Base-by-base conservation (phyloP, 1,140 invertebrate species). In the Zaprionus lachaisei region DNA sequence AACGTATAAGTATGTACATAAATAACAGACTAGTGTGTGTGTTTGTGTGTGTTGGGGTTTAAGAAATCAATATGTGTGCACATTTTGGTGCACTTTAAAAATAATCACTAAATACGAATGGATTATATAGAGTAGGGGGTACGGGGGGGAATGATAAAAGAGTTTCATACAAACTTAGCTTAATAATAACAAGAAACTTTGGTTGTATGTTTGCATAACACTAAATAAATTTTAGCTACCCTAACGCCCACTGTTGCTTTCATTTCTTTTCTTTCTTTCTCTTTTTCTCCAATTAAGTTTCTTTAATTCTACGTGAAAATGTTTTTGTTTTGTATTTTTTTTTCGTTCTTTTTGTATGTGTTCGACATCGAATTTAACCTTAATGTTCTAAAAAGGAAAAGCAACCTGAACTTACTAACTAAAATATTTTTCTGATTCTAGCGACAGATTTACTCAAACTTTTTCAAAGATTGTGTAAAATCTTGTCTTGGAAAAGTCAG, bases 1-100 rank as follows among this genome's bases (percentile, higher is more conserved):
- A 85, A 85, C 66, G 44, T 79, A 81, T 79, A 89, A 86, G 71
- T 86, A 86, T 86, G 68, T 87, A 87, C 83, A 86, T 89, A 86
- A 86, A 90, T 89, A 89, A 89, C 84, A 89, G 84, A 89, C 84
- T 89, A 89, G 84, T 89, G 85, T 81, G 83, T 81, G 68, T 75
- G 44, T 80, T 60, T 76, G 41, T 78, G 20, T 76, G 70, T 79
- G 17, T 56, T 62, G n/a, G 74, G 67, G 64, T 44, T 75, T 72
- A 75, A 70, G 61, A 89, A 89, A 81, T 70, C 72, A 87, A 80
- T 70, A 80, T 69, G 70, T 56, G 73, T 78, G 83, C 70, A 70
- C 60, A 68, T 68, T 55, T 69, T 47, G 69, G 66, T 69, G 74
- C 81, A 57, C 38, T 72, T 20, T 6, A 74, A 74, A 67, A 70